Conservation (phyloP, 2,113 vertebrate species). For the Equus przewalskii region DNA sequence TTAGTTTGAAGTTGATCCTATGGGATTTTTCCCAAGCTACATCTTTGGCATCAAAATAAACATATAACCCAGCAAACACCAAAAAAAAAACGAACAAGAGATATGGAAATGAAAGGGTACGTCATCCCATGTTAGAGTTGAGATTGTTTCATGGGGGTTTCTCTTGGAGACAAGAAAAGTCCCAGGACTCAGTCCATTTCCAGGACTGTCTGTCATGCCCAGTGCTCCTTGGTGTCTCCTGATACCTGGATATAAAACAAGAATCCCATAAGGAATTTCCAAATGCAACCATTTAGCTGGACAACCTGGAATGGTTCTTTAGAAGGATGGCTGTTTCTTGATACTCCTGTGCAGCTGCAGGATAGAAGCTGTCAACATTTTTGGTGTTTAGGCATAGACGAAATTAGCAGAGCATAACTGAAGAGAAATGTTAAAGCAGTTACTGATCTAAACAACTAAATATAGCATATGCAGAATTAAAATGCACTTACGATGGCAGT, state of each 20-base stretch:
- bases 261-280: conserved; percentile 60
- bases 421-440: conserved; percentile 65
- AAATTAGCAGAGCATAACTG: conserved; percentile 42
- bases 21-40: conserved; percentile 46
- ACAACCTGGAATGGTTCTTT: conserved; percentile 46
- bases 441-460: conserved; percentile 68
- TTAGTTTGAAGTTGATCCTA: conserved; percentile 60
- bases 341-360: conserved; percentile 51
- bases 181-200: conserved; percentile 50
- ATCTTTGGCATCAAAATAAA: conserved; percentile 77
- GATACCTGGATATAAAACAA: conserved; percentile 71
- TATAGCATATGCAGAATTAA: conserved; percentile 74
- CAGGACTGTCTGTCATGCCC: not conserved
- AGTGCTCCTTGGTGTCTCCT: conserved; percentile 2
- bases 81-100: conserved; percentile 44
- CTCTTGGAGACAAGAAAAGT: conserved; percentile 80
- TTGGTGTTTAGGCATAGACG: conserved; percentile 58
- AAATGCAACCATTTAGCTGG: conserved; percentile 18
- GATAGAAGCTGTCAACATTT: conserved; percentile 65
- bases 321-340: conserved; percentile 47
- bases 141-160: conserved; percentile 75
- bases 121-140: conserved; percentile 72
- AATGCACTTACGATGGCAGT: conserved; percentile 54
- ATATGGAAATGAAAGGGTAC: conserved; percentile 72
- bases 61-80: conserved; percentile 70